A percentile compares a stretch with the other conserved stretches of the same genome.
Conservation (phyloP, 2,797 vertebrate genomes). For the Zenarchopterus dispar region DNA sequence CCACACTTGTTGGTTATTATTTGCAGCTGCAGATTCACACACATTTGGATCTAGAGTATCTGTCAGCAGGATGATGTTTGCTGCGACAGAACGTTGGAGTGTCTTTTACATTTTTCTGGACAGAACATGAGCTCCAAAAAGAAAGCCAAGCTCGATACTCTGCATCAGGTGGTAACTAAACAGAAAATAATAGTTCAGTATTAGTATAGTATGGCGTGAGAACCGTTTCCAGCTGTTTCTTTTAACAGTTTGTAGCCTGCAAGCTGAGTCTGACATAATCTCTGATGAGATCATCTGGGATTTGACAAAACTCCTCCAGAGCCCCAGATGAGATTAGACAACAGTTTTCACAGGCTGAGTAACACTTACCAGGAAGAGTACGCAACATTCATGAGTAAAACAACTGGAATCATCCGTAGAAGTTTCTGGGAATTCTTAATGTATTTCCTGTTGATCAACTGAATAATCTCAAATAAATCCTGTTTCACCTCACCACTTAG, state of each 20-base stretch:
- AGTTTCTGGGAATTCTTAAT: no score
- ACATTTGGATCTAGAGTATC: slow-evolving; percentile 1
- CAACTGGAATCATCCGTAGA: no score
- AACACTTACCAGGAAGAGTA: not conserved
- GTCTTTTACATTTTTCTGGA: not conserved
- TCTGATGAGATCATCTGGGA: slow-evolving; percentile 19
- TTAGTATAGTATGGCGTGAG: no score
- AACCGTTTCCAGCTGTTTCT: not conserved
- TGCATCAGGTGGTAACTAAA: no score
- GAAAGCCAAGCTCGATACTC: slow-evolving; percentile 2
- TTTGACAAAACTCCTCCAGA: slow-evolving; percentile 14
- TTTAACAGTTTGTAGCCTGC: not conserved
- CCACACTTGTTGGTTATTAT: not conserved
- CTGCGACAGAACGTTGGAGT: not conserved
- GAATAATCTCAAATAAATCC: no score
- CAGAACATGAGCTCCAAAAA: not conserved
- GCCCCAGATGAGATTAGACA: slow-evolving; percentile 5
- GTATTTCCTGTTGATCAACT: no score
- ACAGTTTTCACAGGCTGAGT: not conserved
- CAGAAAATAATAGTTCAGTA: no score
- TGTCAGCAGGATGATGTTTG: not conserved
- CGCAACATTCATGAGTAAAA: no score
- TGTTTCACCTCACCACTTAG: no score
- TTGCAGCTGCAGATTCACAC: slow-evolving; percentile 4
- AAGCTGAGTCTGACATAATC: not conserved